phyloP scores from a whole-genome alignment of 2,888 invertebrate species.

The Megamerina dolium region DNA sequence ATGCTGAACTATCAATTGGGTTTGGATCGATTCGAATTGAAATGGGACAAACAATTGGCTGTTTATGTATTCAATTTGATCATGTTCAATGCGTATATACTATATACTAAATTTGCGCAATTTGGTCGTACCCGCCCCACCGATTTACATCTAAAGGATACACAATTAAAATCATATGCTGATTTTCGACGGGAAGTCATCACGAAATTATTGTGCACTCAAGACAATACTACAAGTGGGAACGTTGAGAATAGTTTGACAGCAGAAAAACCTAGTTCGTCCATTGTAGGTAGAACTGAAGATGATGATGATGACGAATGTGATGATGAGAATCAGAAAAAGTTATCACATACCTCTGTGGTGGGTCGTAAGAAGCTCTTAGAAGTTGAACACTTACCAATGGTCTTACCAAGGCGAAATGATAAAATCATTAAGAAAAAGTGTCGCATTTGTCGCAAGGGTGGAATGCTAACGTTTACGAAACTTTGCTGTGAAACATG shows the following conservation, averaged over 20 bases:
- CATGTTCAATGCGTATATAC: constrained; percentile 25
- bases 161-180: constrained; percentile 21
- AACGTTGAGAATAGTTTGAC: too few relatives aligned
- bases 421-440: constrained; percentile 28
- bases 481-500: constrained; percentile 28
- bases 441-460: constrained; percentile 29
- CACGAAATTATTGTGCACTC: constrained; percentile 21
- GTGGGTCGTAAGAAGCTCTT: too few relatives aligned
- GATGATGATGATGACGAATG: background rate
- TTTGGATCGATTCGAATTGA: constrained; percentile 20
- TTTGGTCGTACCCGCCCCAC: constrained; percentile 9
- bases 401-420: constrained; percentile 12
- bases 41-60: constrained; percentile 23
- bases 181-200: constrained; percentile 28
- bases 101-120: constrained; percentile 23
- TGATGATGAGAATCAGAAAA: background rate
- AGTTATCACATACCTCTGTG: background rate
- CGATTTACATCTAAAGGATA: constrained; percentile 4
- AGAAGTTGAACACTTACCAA: constrained; percentile 11
- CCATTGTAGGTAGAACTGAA: background rate
- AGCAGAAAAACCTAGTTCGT: background rate
- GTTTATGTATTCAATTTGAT: constrained; percentile 29
- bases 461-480: constrained; percentile 30
- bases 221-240: constrained; percentile 9
- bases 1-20: constrained; percentile 25